phyloP scores from a whole-genome alignment of 1,140 invertebrate genomes.

The Manduca sexta region DNA sequence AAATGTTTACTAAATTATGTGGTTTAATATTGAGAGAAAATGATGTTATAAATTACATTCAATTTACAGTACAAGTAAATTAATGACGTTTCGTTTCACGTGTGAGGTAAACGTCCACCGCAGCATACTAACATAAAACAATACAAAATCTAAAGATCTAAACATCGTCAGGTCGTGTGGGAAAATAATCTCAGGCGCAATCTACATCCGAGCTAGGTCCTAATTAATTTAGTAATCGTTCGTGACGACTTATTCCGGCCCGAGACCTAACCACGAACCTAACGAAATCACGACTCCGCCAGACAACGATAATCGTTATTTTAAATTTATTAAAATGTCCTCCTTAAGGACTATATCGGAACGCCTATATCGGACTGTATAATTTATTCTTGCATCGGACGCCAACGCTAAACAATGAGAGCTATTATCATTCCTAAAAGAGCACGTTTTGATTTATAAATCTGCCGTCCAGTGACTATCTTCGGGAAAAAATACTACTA shows the following conservation, averaged over 20 bases:
- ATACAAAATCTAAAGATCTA: conserved; percentile 55
- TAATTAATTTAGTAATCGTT: conserved; percentile 73
- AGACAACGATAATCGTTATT: conserved; percentile 71
- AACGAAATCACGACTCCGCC: conserved; percentile 70
- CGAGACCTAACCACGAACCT: conserved; percentile 59
- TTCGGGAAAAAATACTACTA: too few relatives aligned
- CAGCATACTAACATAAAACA: conserved; percentile 26
- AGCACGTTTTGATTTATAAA: conserved; percentile 24
- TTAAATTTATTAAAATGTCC: conserved; percentile 73
- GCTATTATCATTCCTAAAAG: conserved; percentile 37
- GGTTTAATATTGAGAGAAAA: too few relatives aligned
- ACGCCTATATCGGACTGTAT: conserved; percentile 65
- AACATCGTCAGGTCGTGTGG: conserved; percentile 57
- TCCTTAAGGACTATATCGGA: conserved; percentile 65
- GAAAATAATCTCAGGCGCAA: conserved; percentile 67
- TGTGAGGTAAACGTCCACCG: too few relatives aligned
- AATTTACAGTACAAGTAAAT: too few relatives aligned
- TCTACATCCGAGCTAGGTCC: conserved; percentile 65
- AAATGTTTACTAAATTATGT: too few relatives aligned
- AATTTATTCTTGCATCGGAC: conserved; percentile 61
- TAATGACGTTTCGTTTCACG: too few relatives aligned
- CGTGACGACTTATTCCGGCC: conserved; percentile 69
- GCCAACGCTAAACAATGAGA: conserved; percentile 55
- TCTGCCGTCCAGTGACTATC: too few relatives aligned
- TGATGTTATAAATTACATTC: too few relatives aligned